These are phyloP conservation scores for Buphagus erythrorhynchus DNA, from an alignment of 2,797 vertebrate species.

Conservation along the genomic window DNA sequence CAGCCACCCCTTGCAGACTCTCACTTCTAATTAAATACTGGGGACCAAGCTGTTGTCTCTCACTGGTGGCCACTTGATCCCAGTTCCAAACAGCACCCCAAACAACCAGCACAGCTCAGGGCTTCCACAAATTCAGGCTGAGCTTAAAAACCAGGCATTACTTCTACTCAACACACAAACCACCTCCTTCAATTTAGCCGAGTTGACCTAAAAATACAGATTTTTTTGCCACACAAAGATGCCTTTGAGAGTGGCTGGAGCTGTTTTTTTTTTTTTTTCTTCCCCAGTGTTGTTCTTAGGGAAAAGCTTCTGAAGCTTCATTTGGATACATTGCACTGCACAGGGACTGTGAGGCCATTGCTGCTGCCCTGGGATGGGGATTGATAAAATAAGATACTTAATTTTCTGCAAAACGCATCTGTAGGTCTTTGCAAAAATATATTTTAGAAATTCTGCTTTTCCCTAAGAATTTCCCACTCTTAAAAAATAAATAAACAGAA, in stretches of 20 bases:
- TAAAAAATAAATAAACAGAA: not conserved
- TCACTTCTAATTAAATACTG: not conserved
- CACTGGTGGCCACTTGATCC: not conserved
- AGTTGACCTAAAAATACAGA: slow-evolving; percentile 34
- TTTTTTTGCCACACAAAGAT: slow-evolving; percentile 30
- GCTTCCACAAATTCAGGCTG: not conserved
- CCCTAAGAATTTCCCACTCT: not conserved
- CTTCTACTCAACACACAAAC: not conserved
- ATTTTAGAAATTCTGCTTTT: not conserved
- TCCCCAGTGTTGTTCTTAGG: not conserved
- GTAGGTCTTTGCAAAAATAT: not conserved
- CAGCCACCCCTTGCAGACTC: not conserved
- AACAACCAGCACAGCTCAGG: not conserved
- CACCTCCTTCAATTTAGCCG: not conserved
- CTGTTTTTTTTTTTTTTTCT: not conserved
- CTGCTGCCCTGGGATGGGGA: not conserved
- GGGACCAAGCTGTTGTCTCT: not conserved
- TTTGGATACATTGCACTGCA: fast-evolving
- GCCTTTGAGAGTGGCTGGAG: not conserved
- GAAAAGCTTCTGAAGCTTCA: not conserved
- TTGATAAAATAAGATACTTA: not conserved
- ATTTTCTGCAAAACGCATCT: not conserved
- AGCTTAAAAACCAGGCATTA: not conserved
- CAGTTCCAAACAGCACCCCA: not conserved
- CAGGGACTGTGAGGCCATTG: not conserved